Evolutionary conservation across 30 jellyfish, hydroid and myxozoan genomes (phyloP).

Genomic region (Pelagia noctiluca): DNA sequence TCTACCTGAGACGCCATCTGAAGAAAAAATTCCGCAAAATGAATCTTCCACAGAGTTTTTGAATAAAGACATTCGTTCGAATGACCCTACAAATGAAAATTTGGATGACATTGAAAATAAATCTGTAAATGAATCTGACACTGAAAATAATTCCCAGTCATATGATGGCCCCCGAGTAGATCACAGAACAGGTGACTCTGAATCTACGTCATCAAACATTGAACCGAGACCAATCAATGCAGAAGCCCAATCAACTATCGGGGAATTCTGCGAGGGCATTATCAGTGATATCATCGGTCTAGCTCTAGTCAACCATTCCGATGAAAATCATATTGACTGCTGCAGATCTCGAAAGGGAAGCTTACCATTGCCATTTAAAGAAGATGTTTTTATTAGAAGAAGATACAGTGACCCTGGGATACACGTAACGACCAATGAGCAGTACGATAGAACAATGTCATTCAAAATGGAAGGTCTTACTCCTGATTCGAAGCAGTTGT

Average conservation of each 20-base stretch:
- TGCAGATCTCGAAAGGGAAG: slow-evolving; percentile 64
- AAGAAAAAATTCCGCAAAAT: too few relatives aligned
- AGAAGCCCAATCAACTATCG: not conserved
- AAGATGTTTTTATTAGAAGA: slow-evolving; percentile 25
- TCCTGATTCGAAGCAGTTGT: not conserved
- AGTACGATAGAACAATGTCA: slow-evolving; percentile 25
- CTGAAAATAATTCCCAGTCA: too few relatives aligned
- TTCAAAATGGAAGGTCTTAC: slow-evolving; percentile 34
- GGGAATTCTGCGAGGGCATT: slow-evolving; percentile 31
- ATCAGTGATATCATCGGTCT: slow-evolving; percentile 22
- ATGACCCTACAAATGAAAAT: too few relatives aligned
- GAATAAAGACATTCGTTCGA: too few relatives aligned
- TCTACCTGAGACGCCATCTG: too few relatives aligned
- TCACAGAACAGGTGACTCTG: not conserved
- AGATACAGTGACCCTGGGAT: slow-evolving; percentile 67
- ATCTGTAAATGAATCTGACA: too few relatives aligned
- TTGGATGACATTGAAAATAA: too few relatives aligned
- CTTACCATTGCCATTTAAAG: slow-evolving; percentile 37
- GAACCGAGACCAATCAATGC: not conserved
- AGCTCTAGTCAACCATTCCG: not conserved
- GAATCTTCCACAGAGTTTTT: too few relatives aligned
- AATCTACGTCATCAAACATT: not conserved
- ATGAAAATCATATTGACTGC: not conserved
- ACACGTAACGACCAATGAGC: not conserved
- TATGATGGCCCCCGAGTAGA: too few relatives aligned